Percentiles rank a stretch among this genome's conserved stretches.
Evolutionary conservation across 2,888 invertebrate species (phyloP).

Genomic region (Vandiemenella viatica): DNA sequence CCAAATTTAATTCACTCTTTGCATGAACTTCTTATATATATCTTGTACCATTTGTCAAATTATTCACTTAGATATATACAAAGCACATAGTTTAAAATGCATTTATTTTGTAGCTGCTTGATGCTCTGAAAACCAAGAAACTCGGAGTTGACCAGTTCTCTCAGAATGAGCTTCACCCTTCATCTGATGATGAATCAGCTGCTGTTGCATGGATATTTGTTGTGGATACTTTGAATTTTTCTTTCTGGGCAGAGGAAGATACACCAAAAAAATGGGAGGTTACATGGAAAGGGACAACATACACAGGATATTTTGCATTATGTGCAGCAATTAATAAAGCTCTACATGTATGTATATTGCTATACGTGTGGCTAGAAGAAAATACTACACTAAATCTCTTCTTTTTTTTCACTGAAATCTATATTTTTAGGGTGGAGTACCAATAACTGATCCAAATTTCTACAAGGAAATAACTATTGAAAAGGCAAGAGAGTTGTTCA

Average conservation of each 20-base stretch:
- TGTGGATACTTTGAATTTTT: slow-evolving; percentile 86
- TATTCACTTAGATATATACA: too few species aligned
- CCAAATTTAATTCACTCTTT: too few species aligned
- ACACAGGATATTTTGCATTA: slow-evolving; percentile 81
- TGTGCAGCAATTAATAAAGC: slow-evolving; percentile 84
- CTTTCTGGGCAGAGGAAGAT: slow-evolving; percentile 78
- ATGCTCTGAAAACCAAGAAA: slow-evolving; percentile 41
- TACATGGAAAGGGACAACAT: slow-evolving; percentile 30
- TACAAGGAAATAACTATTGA: slow-evolving; percentile 55
- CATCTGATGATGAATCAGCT: slow-evolving; percentile 45
- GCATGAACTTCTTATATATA: too few species aligned
- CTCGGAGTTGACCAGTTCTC: slow-evolving; percentile 52
- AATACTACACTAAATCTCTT: too few species aligned
- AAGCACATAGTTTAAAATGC: too few species aligned
- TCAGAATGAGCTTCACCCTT: slow-evolving; percentile 56
- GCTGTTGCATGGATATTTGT: slow-evolving; percentile 87
- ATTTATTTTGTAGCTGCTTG: too few species aligned
- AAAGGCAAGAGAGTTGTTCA: slow-evolving; percentile 51
- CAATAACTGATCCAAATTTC: slow-evolving; percentile 62
- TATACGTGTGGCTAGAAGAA: not conserved
- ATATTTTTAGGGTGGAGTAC: slow-evolving; percentile 51
- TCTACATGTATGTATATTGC: slow-evolving; percentile 38
- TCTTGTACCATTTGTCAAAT: too few species aligned
- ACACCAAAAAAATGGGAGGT: slow-evolving; percentile 36
- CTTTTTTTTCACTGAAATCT: too few species aligned